Base-by-base conservation (phyloP, 35 echinoderm and acorn worm species). In the Ophiothrix spiculata region DNA sequence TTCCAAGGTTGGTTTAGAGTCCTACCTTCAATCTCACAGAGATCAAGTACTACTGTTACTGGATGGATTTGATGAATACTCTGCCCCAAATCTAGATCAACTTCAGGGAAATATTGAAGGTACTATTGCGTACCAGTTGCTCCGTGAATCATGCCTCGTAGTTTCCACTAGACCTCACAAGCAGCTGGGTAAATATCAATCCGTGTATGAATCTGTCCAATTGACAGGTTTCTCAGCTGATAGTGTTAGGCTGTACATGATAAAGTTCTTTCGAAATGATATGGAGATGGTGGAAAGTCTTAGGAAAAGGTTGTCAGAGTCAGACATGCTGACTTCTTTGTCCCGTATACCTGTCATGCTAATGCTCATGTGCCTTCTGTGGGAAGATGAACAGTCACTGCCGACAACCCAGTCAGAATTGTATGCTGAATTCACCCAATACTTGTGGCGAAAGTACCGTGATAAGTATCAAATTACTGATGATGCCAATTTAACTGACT, bases 41-140 rank as follows among this genome's bases (percentile, higher is more conserved):
- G 40, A 82, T 15, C 4, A 82, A 34, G 40, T 82, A 32, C 41
- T 82, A 19, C 34, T 82, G 21, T 33, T 82, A 17, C 34, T 82
- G 31, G 80, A 82, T 28, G 80, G 80, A 32, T 33, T 82, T 28
- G 80, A 82, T 33, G 80, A 82, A 41, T 28, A 46, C 15, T 45
- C 80, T 25, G 38, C 80, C 25, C 40, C 31, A 35, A 45, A 46
- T 29, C 34, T 82, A 32, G 80, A 46, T n/a, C n/a, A 82, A 45
- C 29, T 21, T 12, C 14, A 81, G 37, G 39, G 38, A n/a, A 45
- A n/a, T 45, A 46, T 82, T 25, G 34, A 54, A 56, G 41, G 54
- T 41, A 23, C 54, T 11, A 38, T 82, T 39, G 31, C 17, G 19
- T 39, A 45, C 14, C 21, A 45, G 39, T 16, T 33, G 35, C 41